A percentile compares a stretch with the other conserved stretches of the same genome.
Evolutionary conservation across 2,797 vertebrate genomes (phyloP).

Genomic region (Cheirogaleus major): DNA sequence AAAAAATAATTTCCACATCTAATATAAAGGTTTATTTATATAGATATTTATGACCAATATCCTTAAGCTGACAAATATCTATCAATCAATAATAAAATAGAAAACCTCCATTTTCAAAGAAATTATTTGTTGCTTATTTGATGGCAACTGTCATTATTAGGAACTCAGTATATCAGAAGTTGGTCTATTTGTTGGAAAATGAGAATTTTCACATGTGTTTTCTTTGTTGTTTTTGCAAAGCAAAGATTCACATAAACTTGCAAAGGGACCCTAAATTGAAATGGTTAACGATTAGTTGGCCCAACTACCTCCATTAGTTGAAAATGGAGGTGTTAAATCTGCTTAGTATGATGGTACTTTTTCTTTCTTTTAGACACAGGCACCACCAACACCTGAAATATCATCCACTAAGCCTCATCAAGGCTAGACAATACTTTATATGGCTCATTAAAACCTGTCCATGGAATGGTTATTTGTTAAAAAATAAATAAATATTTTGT

Average conservation of each 20-base stretch:
- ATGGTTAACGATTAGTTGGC: not conserved
- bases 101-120: not conserved
- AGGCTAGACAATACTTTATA: not conserved
- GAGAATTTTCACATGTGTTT: not conserved
- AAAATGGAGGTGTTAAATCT: constrained; percentile 6
- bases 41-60: not conserved
- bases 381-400: not conserved
- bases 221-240: not conserved
- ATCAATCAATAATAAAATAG: constrained; percentile 21
- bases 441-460: not conserved
- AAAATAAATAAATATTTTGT: not conserved
- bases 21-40: constrained; percentile 22
- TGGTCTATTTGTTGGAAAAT: constrained; percentile 19
- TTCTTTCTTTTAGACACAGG: not conserved
- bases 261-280: not conserved
- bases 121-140: constrained; percentile 42
- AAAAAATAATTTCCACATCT: not conserved
- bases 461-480: not conserved
- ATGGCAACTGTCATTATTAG: not conserved
- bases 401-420: not conserved
- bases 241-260: not conserved
- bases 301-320: not conserved
- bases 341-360: not conserved
- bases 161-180: not conserved
- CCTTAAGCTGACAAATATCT: not conserved